A percentile compares a stretch with the other conserved stretches of the same genome.
Conservation (phyloP, 1,140 invertebrate species). For the Liolophura sinensis region DNA sequence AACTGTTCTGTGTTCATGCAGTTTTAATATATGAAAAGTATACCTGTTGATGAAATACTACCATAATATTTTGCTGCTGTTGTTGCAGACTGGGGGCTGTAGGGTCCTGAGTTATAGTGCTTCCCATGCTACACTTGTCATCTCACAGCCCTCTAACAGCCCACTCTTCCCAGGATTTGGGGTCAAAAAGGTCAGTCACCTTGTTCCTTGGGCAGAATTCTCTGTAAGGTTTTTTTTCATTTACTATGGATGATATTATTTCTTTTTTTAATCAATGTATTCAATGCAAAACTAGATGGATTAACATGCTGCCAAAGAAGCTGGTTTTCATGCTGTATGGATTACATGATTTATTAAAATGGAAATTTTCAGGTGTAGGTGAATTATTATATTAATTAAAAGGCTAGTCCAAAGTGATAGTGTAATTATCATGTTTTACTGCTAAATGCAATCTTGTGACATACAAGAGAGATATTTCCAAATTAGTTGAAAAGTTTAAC, state of each 20-base stretch:
- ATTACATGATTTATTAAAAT: too few relatives aligned
- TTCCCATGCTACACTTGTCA: conserved; percentile 66
- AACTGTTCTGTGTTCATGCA: conserved; percentile 1
- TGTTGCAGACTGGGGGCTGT: conserved; percentile 65
- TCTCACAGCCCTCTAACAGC: conserved; percentile 74
- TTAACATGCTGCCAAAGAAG: background rate
- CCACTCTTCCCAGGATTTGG: conserved; percentile 74
- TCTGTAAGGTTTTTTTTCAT: too few relatives aligned
- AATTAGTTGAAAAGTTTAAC: background rate
- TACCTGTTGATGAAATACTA: background rate
- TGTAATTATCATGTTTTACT: background rate
- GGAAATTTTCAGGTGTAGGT: too few relatives aligned
- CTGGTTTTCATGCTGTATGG: too few relatives aligned
- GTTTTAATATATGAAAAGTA: background rate
- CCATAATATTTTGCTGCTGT: background rate
- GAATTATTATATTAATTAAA: too few relatives aligned
- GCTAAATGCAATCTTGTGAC: background rate
- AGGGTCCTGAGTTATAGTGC: conserved; percentile 75
- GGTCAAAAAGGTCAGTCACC: conserved; percentile 65
- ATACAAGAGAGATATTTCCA: background rate
- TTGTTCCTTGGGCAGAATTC: background rate
- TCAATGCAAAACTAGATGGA: background rate
- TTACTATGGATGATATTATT: too few relatives aligned
- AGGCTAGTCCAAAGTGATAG: too few relatives aligned
- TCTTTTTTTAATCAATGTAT: too few relatives aligned